Conservation (phyloP, 2,797 vertebrate species). For the Acrocephalus scirpaceus region DNA sequence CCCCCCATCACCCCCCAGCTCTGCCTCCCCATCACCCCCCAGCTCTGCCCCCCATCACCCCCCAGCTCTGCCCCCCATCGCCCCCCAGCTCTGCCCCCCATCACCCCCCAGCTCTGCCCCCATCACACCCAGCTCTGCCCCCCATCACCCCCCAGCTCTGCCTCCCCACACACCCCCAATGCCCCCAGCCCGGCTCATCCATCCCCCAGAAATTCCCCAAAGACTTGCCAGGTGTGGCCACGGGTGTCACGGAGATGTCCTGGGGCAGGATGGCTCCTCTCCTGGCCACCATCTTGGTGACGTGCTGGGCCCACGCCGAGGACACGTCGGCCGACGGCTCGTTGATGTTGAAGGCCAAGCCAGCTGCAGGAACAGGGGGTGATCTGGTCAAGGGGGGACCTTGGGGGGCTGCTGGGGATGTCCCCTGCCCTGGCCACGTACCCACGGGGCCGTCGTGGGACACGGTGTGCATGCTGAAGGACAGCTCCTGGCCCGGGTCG, state of each 20-base stretch:
- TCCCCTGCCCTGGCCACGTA: slow-evolving; percentile 51
- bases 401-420: fast-evolving
- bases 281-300: slow-evolving; percentile 97
- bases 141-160: fast-evolving
- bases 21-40: fast-evolving
- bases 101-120: too few relatives aligned
- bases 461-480: slow-evolving; percentile 97
- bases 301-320: slow-evolving; percentile 96
- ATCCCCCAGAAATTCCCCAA: fast-evolving
- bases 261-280: slow-evolving; percentile 97
- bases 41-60: fast-evolving
- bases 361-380: slow-evolving; percentile 74
- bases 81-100: fast-evolving
- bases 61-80: fast-evolving
- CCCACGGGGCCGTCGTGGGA: slow-evolving; percentile 96
- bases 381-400: not conserved
- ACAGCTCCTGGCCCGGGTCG: slow-evolving; percentile 91
- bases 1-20: fast-evolving
- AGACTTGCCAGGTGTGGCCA: slow-evolving; percentile 89
- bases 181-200: fast-evolving
- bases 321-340: slow-evolving; percentile 93
- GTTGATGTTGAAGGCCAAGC: slow-evolving; percentile 92
- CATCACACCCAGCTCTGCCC: too few relatives aligned
- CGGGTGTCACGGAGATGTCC: slow-evolving; percentile 93
- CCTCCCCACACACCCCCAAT: too few relatives aligned